phyloP scores from a whole-genome alignment of 2,797 vertebrate genomes.

The Semotilus atromaculatus region DNA sequence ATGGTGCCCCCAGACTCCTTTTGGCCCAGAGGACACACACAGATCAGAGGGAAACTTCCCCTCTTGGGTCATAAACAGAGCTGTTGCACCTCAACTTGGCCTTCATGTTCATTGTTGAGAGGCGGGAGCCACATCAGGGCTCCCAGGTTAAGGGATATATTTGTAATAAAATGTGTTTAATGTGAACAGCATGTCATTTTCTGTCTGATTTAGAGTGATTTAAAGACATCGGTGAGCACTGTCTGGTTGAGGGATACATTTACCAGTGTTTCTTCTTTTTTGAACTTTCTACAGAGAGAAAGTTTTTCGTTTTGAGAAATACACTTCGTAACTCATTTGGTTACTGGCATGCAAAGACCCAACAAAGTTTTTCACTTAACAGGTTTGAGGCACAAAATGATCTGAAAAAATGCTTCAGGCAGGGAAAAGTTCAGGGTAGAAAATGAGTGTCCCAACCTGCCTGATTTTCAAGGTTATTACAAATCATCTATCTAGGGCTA shows the following conservation, averaged over 20 bases:
- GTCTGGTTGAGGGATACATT: neutral
- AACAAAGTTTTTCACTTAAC: constrained; percentile 36
- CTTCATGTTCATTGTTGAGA: constrained; percentile 62
- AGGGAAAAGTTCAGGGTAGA: constrained; percentile 25
- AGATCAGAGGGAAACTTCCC: constrained; percentile 58
- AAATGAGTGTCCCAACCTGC: constrained; percentile 15
- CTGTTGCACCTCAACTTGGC: constrained; percentile 75
- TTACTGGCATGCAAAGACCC: constrained; percentile 46
- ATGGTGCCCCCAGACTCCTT: constrained; percentile 69
- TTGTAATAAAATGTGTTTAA: neutral
- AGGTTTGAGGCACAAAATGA: constrained; percentile 23
- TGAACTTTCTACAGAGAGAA: neutral
- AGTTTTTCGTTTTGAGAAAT: constrained; percentile 42
- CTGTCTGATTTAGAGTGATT: neutral
- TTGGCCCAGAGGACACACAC: constrained; percentile 62
- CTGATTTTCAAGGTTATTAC: constrained; percentile 25
- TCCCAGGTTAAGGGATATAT: neutral
- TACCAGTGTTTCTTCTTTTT: neutral
- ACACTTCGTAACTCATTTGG: constrained; percentile 9
- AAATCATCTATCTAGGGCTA: neutral
- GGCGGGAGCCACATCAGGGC: constrained; percentile 53
- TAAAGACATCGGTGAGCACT: neutral
- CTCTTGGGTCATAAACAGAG: constrained; percentile 64
- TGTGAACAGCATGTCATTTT: constrained; percentile 14
- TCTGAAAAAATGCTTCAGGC: constrained; percentile 28